phyloP scores from a whole-genome alignment of 1,140 invertebrate genomes.

The Aphelinus certus region DNA sequence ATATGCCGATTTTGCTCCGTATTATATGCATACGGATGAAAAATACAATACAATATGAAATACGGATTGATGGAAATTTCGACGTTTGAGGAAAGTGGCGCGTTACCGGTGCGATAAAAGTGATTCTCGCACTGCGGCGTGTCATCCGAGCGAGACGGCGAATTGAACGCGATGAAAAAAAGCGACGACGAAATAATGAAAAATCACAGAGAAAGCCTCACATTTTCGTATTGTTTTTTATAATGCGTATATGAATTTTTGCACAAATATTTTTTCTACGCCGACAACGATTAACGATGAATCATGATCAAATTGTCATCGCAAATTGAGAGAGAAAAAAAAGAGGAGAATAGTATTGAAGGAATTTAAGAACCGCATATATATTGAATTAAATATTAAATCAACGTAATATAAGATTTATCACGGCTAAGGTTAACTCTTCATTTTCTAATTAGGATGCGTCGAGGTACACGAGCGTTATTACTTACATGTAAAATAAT shows the following conservation, averaged over 20 bases:
- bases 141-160: too few relatives aligned
- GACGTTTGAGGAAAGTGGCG: too few relatives aligned
- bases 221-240: constrained; percentile 30
- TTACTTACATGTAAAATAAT: constrained; percentile 17
- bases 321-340: background rate
- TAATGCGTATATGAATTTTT: constrained; percentile 25
- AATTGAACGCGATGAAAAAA: background rate
- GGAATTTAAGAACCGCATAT: background rate
- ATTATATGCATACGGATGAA: too few relatives aligned
- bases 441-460: constrained; percentile 15
- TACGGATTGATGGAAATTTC: too few relatives aligned
- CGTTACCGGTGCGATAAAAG: too few relatives aligned
- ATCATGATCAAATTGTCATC: background rate
- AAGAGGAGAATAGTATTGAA: background rate
- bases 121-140: too few relatives aligned
- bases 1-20: too few relatives aligned
- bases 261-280: constrained; percentile 38
- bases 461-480: background rate
- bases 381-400: background rate
- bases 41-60: too few relatives aligned
- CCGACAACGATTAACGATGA: constrained; percentile 3
- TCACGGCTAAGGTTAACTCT: constrained; percentile 22
- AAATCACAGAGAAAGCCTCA: background rate
- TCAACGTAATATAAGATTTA: background rate
- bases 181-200: background rate